A percentile compares a stretch with the other conserved stretches of the same genome.
Evolutionary conservation across 2,888 invertebrate species (phyloP).

Genomic region (Notodonta ziczac): DNA sequence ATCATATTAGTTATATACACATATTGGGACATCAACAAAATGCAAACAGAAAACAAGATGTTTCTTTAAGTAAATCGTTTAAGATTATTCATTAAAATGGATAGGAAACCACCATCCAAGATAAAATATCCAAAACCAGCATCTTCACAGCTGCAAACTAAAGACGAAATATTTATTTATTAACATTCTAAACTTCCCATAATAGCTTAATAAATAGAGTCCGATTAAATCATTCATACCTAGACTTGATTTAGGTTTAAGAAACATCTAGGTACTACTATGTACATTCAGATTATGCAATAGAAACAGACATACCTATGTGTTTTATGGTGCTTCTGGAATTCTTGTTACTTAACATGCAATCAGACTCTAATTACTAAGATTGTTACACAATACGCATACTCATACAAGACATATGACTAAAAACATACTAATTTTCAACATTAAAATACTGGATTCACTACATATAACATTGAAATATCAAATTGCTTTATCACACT

Average conservation of each 20-base stretch:
- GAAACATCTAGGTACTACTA: conserved; percentile 7
- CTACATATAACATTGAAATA: conserved; percentile 68
- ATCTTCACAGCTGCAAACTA: conserved; percentile 45
- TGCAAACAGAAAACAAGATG: conserved; percentile 74
- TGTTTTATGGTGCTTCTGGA: not conserved
- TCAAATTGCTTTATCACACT: conserved; percentile 63
- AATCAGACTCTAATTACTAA: conserved; percentile 46
- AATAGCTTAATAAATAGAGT: conserved; percentile 43
- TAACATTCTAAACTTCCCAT: conserved; percentile 56
- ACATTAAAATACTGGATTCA: conserved; percentile 78
- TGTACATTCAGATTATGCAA: not conserved
- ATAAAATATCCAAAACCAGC: conserved; percentile 42
- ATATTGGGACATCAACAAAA: conserved; percentile 76
- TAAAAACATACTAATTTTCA: conserved; percentile 67
- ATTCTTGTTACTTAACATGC: conserved; percentile 39
- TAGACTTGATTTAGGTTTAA: conserved; percentile 7
- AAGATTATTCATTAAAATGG: conserved; percentile 39
- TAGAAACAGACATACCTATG: no score
- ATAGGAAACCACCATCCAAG: conserved; percentile 27
- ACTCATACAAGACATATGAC: conserved; percentile 63
- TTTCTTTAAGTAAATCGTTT: conserved; percentile 44
- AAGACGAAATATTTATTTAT: conserved; percentile 27
- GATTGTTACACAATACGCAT: conserved; percentile 69
- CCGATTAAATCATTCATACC: conserved; percentile 13
- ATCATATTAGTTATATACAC: conserved; percentile 84